Evolutionary conservation across 2,888 invertebrate genomes (phyloP).

Genomic region (Lissonota sp.): DNA sequence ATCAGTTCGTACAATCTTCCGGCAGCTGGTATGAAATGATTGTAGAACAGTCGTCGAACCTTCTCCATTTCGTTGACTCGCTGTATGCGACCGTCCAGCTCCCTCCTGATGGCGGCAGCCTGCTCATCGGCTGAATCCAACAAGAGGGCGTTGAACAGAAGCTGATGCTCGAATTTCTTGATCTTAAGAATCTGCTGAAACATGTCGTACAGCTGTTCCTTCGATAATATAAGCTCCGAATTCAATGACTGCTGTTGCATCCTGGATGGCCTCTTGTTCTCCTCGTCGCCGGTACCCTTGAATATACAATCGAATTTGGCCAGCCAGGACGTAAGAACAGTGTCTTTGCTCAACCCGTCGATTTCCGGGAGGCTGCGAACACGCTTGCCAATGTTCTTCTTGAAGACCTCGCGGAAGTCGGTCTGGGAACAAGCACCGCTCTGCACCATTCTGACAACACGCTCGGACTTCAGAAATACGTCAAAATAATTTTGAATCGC

Average conservation of each 20-base stretch:
- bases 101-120: conserved; percentile 99
- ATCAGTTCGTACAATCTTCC: not conserved
- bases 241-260: conserved; percentile 95
- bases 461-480: conserved; percentile 98
- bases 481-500: conserved; percentile 98
- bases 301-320: conserved; percentile 99
- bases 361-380: conserved; percentile 99
- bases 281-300: conserved; percentile 95
- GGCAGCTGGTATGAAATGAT: not conserved
- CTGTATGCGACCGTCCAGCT: conserved; percentile 98
- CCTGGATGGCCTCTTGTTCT: conserved; percentile 93
- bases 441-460: conserved; percentile 98
- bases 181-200: conserved; percentile 99
- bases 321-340: conserved; percentile 99
- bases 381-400: conserved; percentile 99
- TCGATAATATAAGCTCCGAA: conserved; percentile 97
- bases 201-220: conserved; percentile 99
- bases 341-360: conserved; percentile 99
- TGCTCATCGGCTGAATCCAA: conserved; percentile 99
- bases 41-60: conserved; percentile 85
- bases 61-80: conserved; percentile 98
- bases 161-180: conserved; percentile 99
- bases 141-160: conserved; percentile 99
- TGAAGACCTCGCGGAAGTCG: conserved; percentile 99
- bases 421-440: conserved; percentile 99